Base-by-base conservation (phyloP, 37 sponge, comb jelly and placozoan genomes). In the Geodia barretti region DNA sequence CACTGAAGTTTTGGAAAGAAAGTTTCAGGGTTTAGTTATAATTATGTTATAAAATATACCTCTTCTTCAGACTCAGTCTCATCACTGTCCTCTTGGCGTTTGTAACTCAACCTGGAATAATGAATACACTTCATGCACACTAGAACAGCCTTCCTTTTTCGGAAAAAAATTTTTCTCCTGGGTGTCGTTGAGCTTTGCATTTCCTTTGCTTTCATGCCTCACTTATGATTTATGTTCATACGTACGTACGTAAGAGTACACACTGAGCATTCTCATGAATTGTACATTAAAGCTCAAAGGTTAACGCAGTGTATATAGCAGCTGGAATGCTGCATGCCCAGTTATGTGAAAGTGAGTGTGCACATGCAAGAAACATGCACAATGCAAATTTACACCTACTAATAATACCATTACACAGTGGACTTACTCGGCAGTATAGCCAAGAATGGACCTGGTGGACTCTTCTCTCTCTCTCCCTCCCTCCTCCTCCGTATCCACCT, bases 381-480 rank as follows among this genome's bases (percentile, higher is more conserved):
- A 25, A 5, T 42, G 65, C n/a, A 64, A 64, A n/a, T n/a, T n/a
- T n/a, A n/a, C n/a, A n/a, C n/a, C n/a, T n/a, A n/a, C n/a, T n/a
- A n/a, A n/a, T n/a, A n/a, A n/a, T n/a, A n/a, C n/a, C n/a, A n/a
- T n/a, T 64, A n/a, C 7, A 7, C 5, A 19, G 65, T 64, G 0
- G 5, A 62, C 78, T 64, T 42, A 78, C 78, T 64, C 65, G 23
- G 64, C 64, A 39, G 60, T 63, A 26, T 60, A 78, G 78, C 59
- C 62, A 8, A 78, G 78, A 25, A 78, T 64, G n/a, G 39, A 64
- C 26, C 64, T 34, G n/a, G 65, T 64, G 23, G 33, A 26, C 65
- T 78, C 78, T 29, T 32, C 39, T 1, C 11, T 11, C 1, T 21
- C 62, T 32, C 21, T 38, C 38, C 36, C 39, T 8, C 2, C 42